Evolutionary conservation across 2,797 vertebrate genomes (phyloP).

Genomic region (Capromys pilorides): DNA sequence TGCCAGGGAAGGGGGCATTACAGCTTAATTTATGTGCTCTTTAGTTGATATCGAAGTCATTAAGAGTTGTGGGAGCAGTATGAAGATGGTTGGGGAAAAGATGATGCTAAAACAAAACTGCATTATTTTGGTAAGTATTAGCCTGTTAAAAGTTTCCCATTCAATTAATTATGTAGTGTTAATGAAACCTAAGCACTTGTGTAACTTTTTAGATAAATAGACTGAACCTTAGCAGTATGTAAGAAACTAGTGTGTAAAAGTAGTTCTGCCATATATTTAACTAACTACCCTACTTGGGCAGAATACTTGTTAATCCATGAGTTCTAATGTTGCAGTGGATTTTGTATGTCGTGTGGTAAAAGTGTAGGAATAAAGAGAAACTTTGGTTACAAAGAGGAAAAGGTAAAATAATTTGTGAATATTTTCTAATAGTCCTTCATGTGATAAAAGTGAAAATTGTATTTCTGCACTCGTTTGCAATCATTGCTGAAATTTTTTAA

Average conservation of each 20-base stretch:
- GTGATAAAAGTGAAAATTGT: conserved; percentile 44
- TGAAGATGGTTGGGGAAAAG: not conserved
- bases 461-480: not conserved
- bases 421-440: conserved; percentile 35
- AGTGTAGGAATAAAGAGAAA: conserved; percentile 23
- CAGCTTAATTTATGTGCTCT: not conserved
- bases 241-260: not conserved
- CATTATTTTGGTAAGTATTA: not conserved
- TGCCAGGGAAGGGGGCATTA: not conserved
- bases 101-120: not conserved
- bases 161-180: not conserved
- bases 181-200: not conserved
- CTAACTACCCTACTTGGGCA: conserved; percentile 14
- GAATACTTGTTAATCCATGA: not conserved
- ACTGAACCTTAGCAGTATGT: not conserved
- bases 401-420: not conserved
- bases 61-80: conserved; percentile 2
- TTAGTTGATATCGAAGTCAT: not conserved
- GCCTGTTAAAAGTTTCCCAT: conserved; percentile 1
- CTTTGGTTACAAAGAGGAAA: conserved; percentile 40
- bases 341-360: conserved; percentile 28
- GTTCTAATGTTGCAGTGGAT: conserved; percentile 17
- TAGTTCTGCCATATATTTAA: conserved; percentile 40
- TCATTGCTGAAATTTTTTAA: conserved; percentile 14
- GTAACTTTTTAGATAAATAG: not conserved